phyloP scores from a whole-genome alignment of 2,797 vertebrate genomes.

The Acanthurus leucopareius region DNA sequence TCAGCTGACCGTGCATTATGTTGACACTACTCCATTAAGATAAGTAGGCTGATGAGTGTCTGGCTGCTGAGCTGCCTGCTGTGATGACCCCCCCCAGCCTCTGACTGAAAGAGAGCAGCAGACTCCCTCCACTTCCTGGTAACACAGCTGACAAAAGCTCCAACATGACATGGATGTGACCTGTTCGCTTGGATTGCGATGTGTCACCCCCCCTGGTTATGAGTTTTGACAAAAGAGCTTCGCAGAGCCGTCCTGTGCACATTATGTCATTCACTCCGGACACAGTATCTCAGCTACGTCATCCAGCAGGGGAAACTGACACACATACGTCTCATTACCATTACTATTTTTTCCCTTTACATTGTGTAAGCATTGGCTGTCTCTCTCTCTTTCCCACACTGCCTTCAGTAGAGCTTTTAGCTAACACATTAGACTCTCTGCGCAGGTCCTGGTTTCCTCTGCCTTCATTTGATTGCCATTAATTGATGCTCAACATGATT shows the following conservation, averaged over 20 bases:
- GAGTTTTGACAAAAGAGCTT: slow-evolving; percentile 25
- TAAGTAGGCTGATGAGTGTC: slow-evolving; percentile 24
- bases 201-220: slow-evolving; percentile 22
- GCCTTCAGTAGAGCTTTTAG: slow-evolving; percentile 26
- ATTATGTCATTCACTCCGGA: slow-evolving; percentile 35
- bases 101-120: slow-evolving; percentile 41
- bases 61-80: slow-evolving; percentile 13
- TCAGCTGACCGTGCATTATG: slow-evolving; percentile 12
- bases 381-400: not conserved
- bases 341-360: not conserved
- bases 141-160: slow-evolving; percentile 62
- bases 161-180: slow-evolving; percentile 62
- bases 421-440: slow-evolving; percentile 42
- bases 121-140: slow-evolving; percentile 69
- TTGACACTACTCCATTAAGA: slow-evolving; percentile 33
- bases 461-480: slow-evolving; percentile 46
- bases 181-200: slow-evolving; percentile 27
- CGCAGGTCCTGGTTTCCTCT: slow-evolving; percentile 25
- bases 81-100: slow-evolving; percentile 33
- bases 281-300: slow-evolving; percentile 16
- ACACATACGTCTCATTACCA: not conserved
- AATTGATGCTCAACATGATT: slow-evolving; percentile 57
- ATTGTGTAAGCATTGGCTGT: not conserved
- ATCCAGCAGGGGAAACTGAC: slow-evolving; percentile 6
- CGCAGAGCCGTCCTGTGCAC: slow-evolving; percentile 10